Percentiles rank a stretch among this genome's conserved stretches.
Conservation (phyloP, 2,113 vertebrate species). For the Ivindomyrus marchei region DNA sequence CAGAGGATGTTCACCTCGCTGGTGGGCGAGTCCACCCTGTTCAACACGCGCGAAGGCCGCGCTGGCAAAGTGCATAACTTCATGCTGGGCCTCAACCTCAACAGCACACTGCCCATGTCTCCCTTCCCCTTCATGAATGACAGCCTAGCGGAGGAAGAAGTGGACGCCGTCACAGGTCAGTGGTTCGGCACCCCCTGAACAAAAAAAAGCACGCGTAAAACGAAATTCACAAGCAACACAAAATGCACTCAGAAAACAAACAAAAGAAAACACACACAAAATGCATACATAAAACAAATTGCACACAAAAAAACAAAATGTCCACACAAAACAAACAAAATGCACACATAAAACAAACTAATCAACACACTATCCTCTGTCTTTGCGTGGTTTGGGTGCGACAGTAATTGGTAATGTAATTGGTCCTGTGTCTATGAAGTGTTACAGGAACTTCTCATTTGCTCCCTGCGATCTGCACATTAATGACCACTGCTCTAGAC, state of each 20-base stretch:
- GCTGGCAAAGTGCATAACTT: conserved; percentile 98
- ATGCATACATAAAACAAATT: background rate
- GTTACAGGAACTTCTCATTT: background rate
- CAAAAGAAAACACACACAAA: background rate
- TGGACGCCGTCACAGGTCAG: conserved; percentile 79
- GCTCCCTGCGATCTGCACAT: background rate
- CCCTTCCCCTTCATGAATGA: conserved; percentile 50
- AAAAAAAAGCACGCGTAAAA: background rate
- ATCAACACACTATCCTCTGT: background rate
- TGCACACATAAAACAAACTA: background rate
- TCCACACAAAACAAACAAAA: background rate
- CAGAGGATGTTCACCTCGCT: conserved; percentile 87
- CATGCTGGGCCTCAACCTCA: conserved; percentile 93
- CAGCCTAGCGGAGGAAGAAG: conserved; percentile 68
- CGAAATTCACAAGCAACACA: background rate
- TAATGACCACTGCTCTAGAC: background rate
- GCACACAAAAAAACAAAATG: background rate
- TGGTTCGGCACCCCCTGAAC: background rate
- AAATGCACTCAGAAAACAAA: background rate
- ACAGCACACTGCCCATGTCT: conserved; percentile 72
- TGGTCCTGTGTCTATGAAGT: background rate
- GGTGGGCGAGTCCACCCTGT: conserved; percentile 79
- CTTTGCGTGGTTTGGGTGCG: background rate
- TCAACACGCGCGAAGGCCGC: conserved; percentile 91
- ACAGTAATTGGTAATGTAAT: background rate